A percentile compares a stretch with the other conserved stretches of the same genome.
phyloP scores from a whole-genome alignment of 2,797 vertebrate species.

The Muscicapa striata region DNA sequence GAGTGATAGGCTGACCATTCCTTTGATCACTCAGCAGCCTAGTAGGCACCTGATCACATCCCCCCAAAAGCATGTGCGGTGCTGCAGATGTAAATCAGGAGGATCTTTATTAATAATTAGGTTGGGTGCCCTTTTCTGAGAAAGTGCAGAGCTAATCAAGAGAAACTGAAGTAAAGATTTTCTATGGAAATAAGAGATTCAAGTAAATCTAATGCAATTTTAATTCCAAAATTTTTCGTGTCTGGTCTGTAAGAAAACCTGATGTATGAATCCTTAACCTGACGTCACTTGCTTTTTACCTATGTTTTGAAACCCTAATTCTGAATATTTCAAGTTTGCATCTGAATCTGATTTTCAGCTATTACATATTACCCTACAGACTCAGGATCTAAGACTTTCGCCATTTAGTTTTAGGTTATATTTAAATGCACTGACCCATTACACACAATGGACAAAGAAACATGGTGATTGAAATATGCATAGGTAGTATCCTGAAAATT shows the following conservation, averaged over 20 bases:
- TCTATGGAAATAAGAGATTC: not conserved
- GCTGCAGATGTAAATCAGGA: not conserved
- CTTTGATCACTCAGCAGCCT: not conserved
- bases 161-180: not conserved
- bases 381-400: not conserved
- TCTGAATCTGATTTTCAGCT: not conserved
- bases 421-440: not conserved
- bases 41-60: not conserved
- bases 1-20: rapidly evolving
- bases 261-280: not conserved
- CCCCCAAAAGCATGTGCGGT: not conserved
- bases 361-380: not conserved
- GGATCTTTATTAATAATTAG: not conserved
- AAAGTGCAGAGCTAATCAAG: not conserved
- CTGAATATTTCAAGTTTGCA: not conserved
- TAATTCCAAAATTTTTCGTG: not conserved
- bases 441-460: not conserved
- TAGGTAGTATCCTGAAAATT: not conserved
- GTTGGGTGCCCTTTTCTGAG: not conserved
- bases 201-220: not conserved
- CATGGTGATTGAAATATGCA: not conserved
- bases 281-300: not conserved
- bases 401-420: not conserved
- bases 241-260: not conserved
- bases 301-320: not conserved